These are phyloP conservation scores for Myopa testacea DNA, from an alignment of 2,888 invertebrate genomes.

Conservation along the genomic window DNA sequence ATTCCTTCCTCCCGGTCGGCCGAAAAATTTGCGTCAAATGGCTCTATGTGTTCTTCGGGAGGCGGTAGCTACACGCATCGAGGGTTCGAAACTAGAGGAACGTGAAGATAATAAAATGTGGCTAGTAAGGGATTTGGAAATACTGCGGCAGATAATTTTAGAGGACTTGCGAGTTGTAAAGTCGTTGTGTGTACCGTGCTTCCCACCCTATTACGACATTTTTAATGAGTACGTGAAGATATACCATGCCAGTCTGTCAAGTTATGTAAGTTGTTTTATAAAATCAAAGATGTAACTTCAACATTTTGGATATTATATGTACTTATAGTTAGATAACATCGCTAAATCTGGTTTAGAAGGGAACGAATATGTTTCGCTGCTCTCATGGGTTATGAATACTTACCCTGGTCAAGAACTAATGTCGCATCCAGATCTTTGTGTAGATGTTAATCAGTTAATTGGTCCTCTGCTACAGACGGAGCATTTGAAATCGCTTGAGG, in stretches of 20 bases:
- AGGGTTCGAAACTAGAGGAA: constrained; percentile 95
- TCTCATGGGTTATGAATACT: constrained; percentile 93
- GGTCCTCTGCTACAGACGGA: constrained; percentile 82
- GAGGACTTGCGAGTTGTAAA: constrained; percentile 94
- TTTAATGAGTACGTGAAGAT: constrained; percentile 90
- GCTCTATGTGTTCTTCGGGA: constrained; percentile 85
- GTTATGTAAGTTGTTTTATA: constrained; percentile 74
- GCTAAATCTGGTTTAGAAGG: constrained; percentile 91
- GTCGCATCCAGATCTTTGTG: constrained; percentile 86
- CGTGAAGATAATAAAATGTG: constrained; percentile 92
- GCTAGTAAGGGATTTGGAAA: constrained; percentile 93
- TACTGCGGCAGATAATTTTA: constrained; percentile 85
- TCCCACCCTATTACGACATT: constrained; percentile 95
- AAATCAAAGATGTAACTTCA: not conserved
- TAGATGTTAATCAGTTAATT: constrained; percentile 75
- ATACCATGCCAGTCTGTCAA: constrained; percentile 91
- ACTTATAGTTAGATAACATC: constrained; percentile 81
- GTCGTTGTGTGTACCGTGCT: constrained; percentile 90
- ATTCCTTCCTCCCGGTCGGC: constrained; percentile 94
- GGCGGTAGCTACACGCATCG: constrained; percentile 85
- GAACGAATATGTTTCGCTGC: constrained; percentile 94
- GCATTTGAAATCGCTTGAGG: constrained; percentile 81
- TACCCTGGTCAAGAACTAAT: constrained; percentile 91
- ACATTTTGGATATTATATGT: not conserved
- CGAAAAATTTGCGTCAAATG: constrained; percentile 90